Conservation (phyloP, 2,113 vertebrate species). For the Cairina moschata region DNA sequence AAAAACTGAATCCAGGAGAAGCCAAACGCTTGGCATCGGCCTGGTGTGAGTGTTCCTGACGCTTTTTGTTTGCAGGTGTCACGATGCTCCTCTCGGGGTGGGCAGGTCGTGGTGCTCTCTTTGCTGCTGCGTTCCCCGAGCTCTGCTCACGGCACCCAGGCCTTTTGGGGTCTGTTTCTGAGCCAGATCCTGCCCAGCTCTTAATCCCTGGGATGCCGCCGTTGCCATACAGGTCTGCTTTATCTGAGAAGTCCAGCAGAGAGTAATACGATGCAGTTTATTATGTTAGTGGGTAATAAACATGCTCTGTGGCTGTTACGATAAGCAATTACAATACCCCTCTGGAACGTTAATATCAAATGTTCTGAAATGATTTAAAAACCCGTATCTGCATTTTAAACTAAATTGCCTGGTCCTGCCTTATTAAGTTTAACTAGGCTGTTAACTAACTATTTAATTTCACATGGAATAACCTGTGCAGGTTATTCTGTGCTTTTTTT, state of each 20-base stretch:
- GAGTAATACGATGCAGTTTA: neutral
- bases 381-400: slow-evolving; percentile 17
- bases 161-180: neutral
- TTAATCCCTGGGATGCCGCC: neutral
- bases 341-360: neutral
- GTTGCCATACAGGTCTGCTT: neutral
- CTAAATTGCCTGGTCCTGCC: neutral
- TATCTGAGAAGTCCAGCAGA: slow-evolving; percentile 36
- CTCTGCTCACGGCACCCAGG: neutral
- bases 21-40: neutral
- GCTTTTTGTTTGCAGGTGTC: neutral
- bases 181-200: neutral
- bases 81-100: neutral
- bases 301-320: neutral
- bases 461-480: neutral
- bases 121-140: neutral
- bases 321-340: neutral
- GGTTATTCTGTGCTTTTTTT: neutral
- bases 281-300: neutral
- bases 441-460: neutral
- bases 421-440: neutral
- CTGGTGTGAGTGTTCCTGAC: neutral
- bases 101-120: neutral
- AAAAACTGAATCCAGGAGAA: neutral
- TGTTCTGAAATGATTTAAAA: slow-evolving; percentile 7